Evolutionary conservation across 2,888 invertebrate genomes (phyloP), one percentile per base, ranked within the genome.

Genomic region (Oegoconia quadripuncta): DNA sequence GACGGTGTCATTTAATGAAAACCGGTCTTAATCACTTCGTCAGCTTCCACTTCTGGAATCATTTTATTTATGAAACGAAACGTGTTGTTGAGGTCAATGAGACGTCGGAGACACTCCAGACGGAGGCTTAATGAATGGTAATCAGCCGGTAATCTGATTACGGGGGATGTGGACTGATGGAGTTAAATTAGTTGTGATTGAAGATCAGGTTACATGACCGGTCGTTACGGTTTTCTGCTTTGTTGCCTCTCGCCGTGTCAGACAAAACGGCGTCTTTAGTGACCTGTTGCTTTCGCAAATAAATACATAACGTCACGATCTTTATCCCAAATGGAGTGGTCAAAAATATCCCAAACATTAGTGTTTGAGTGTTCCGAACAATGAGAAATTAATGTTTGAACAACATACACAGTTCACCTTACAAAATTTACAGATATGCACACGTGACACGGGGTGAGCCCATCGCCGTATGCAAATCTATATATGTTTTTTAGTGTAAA

Each of bases 131-230:
- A 70, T 66, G 52, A 65, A 56, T 46, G 44, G 50, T 64, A 67
- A 74, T 72, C 57, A 48, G 57, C 60, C 46, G 44, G 50, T 64
- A 64, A 74, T 71, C 56, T 46, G 59, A 61, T 69, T 55, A 64
- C 55, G 42, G 52, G 50, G 43, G 43, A 42, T 55, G 52, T 57
- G 55, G 49, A 50, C 53, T 73, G 72, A 80, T 78, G 76, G 74
- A 72, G 67, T 67, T 64, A 72, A 79, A 79, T 79, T 73, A 73
- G 66, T 68, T 56, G 68, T 68, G 75, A 78, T 74, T 73, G 68
- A 49, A 56, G 61, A 66, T 82, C 76, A 51, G 52, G 71, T 80
- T 80, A 68, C 76, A 51, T 46, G 50, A 52, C 46, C 59, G 56
- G 60, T 52, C 64, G 48, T 45, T 49, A 48, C 54, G 46, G 59